Base-by-base conservation (phyloP, 1,140 invertebrate genomes). In the Solenopsis fugax region DNA sequence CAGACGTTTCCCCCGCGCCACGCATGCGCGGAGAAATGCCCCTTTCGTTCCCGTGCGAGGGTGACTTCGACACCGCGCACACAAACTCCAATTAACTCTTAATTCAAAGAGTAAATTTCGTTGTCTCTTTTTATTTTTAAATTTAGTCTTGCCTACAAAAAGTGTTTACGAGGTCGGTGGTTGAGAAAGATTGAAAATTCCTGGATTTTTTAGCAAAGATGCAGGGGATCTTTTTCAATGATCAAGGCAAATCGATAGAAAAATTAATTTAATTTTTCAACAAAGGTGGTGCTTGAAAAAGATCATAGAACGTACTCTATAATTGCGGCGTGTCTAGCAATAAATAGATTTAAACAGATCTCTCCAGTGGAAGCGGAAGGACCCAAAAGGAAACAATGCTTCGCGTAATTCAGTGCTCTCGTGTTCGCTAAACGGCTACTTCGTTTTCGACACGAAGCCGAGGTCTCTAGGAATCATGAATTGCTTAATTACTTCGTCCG, bases 391-490 rank as follows among this genome's bases (percentile, higher is more conserved):
- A 71, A 72, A 13, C 21, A 29, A 24, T 76, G 16, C 18, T 18
- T 71, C 29, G 34, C 37, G 7, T 29, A 56, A n/a, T 21, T 21
- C 21, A 13, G 10, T 5, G 48, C 18, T 54, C 6, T 2, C 21
- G 13, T 21, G 48, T 9, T 41, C 13, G n/a, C 60, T 41, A 45
- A 45, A n/a, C 21, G 29, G 13, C 52, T 90, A 90, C 52, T 87
- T 89, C 34, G 41, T 58, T 69, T 90, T 90, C 37, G 73, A 69
- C 34, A 86, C 93, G 89, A 96, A 97, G 73, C 97, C 97, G 9
- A 99, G 95, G 93, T 97, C 97, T 91, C 99, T 95, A 65, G 98
- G 97, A 88, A 96, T 97, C 97, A 99, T 99, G 95, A 97, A 99
- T 89, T 97, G 94, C 91, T 97, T 96, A 41, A 99, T 95, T 48